Evolutionary conservation across 2,888 invertebrate genomes (phyloP), one percentile per base, ranked within the genome.

Genomic region (Glaucopsyche alexis): DNA sequence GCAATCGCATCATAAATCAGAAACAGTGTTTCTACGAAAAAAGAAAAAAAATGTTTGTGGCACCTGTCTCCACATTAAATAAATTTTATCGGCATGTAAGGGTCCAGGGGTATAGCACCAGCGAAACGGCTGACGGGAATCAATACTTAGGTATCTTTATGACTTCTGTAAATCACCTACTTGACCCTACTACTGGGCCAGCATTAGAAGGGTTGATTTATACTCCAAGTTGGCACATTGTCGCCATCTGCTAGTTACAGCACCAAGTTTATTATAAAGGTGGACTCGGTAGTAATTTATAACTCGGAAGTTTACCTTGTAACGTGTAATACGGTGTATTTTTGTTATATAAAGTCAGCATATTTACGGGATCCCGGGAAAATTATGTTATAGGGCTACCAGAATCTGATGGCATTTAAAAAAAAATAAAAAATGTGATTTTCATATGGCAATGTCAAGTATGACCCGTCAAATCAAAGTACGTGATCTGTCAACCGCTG

Each of bases 151-250:
- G 45, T 69, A 47, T 69, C 69, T 69, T 69, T 69, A 69, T 69
- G 69, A 69, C 69, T 69, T 69, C 47, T 69, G 69, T 69, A 69
- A 69, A 69, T 69, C 90, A 86, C 89, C 86, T 87, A 86, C 89
- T 90, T 90, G 90, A 91, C 90, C 90, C 89, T 85, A 81, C 84
- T 42, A 82, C 79, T 81, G 85, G 87, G 81, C 83, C 84, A 82
- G 87, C 89, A 89, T 88, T 91, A 91, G 91, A 90, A 89, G 91
- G 90, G 90, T 90, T 91, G 91, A 91, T 91, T 91, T 91, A 91
- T 90, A 85, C 80, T 81, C 81, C 81, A 91, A 91, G 86, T 91
- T 90, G 83, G 90, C 83, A 85, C 91, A 89, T 91, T 90, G 84
- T 85, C 88, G 84, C 84, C 91, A 91, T 87, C 90, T 91, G 91